Evolutionary conservation across 2,113 vertebrate genomes (phyloP), one percentile per base, ranked within the genome.

Genomic region (Eclectus roratus): DNA sequence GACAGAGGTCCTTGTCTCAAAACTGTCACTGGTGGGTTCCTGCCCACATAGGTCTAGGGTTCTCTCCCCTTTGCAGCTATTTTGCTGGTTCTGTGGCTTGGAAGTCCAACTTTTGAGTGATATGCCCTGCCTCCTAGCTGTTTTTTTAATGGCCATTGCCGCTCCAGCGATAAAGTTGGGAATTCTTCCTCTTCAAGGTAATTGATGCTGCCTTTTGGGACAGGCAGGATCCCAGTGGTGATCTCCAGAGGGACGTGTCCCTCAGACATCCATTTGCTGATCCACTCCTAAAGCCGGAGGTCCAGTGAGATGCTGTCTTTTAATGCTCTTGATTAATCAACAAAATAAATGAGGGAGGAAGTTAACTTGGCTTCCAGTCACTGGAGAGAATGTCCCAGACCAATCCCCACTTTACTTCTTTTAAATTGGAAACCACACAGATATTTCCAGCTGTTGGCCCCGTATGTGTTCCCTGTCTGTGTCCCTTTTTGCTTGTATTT

Each of bases 81-180:
- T 73, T 20, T 4, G 4, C 28, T 50, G 27, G 28, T 18, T 78
- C 23, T 68, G 5, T 28, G 20, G 27, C 28, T 86, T 82, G 53
- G 47, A 46, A 76, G 41, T 24, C 29, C 25, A 35, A 16, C n/a
- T 31, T 85, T 60, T 60, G 58, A 47, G 72, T 11, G 37, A 13
- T 5, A 31, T 0, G 3, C 39, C 37, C 12, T 19, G 37, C 50
- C 24, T 24, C 35, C 49, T 35, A 13, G 39, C 25, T 44, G 44
- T 0, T 65, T 63, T 35, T 83, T 24, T 73, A 71, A 50, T 28
- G 58, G 28, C 9, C 10, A 2, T 64, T n/a, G 68, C 28, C 14
- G 6, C 2, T 12, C 29, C 7, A 10, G 4, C 2, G 24, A 16
- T 28, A n/a, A 46, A 41, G 66, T 0, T 56, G 31, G 33, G 14